Evolutionary conservation across 1,140 invertebrate species (phyloP), one percentile per base, ranked within the genome.

Genomic region (Trichonephila clavata): DNA sequence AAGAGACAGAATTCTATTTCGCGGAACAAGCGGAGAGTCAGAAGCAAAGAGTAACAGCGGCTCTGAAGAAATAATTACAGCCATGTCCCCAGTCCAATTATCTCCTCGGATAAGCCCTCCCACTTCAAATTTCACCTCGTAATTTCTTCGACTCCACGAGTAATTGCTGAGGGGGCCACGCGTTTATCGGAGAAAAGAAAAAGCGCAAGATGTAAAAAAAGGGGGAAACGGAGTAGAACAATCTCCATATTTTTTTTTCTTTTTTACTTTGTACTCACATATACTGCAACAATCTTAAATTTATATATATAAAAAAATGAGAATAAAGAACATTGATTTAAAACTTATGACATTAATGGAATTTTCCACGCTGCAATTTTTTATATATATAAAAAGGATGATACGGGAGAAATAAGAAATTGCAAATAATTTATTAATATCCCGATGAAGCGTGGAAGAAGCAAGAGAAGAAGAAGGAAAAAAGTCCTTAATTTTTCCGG

Each of bases 351-450:
- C 43, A 43, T 83, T 83, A 83, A 83, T 83, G 81, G 81, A 83
- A 83, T 83, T 57, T 83, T 83, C 81, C 2, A 13, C 50, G 43
- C 20, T 18, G 39, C 81, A 8, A 43, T 50, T n/a, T 50, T 39
- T 81, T 43, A 57, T 39, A 2, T 2, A 39, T 2, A n/a, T 1
- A 83, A 27, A 83, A 83, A 83, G 7, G n/a, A 24, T 39, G 81
- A 57, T 39, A 39, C 18, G 71, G 10, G 27, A n/a, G 81, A 57
- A 83, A 27, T 59, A 57, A 50, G 81, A 83, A 83, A 83, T 83
- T 57, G 50, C 81, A 57, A 81, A 81, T 81, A 81, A 81, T 81
- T 81, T 81, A 81, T 43, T 81, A 81, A 81, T 81, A 27, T 39
- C 27, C 10, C 10, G 21, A 83, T n/a, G 24, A 50, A 50, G 32